Base-by-base conservation (phyloP, 2,888 invertebrate genomes). In the Diploptera punctata region DNA sequence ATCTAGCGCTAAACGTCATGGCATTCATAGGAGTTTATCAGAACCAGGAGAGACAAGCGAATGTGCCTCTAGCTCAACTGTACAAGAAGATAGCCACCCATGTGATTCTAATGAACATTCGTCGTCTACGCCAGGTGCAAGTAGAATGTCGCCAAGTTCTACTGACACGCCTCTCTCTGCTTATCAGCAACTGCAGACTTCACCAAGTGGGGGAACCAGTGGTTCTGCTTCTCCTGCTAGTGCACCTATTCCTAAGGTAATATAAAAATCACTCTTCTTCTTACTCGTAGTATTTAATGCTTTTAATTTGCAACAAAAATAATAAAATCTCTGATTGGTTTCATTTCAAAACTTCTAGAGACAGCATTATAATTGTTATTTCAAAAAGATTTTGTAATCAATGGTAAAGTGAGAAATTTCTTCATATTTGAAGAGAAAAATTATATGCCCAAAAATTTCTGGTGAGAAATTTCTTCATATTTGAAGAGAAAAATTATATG, bases 1-100 rank as follows among this genome's bases (percentile, higher is more conserved):
- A 7, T n/a, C 31, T 1, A 29, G 2, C 18, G 5, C 33, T 24
- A 68, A 57, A 33, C 33, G 81, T 29, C 82, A 38, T 31, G 52
- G 21, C 5, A 61, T 68, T 9, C 57, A 47, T 10, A 57, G 72
- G 26, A 68, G 68, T 47, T 47, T 72, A 16, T 72, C 72, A 7
- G 68, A 72, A 38, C 72, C 72, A 16, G 61, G 68, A 9, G 61
- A 72, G n/a, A 26, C 9, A 10, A 26, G 7, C 47, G 65, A 65
- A 7, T 19, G 29, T 29, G 10, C 13, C 0, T 24, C 24, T n/a
- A 26, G 47, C 21, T 47, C 65, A 13, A 57, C n/a, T n/a, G 31
- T 29, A 31, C 31, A 29, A 29, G 57, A 57, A n/a, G 57, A 57
- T n/a, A 26, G 16, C 29, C 26, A 26, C 9, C 24, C 26, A 18